Evolutionary conservation across 1,140 invertebrate species (phyloP).

Genomic region (Babylonia areolata): DNA sequence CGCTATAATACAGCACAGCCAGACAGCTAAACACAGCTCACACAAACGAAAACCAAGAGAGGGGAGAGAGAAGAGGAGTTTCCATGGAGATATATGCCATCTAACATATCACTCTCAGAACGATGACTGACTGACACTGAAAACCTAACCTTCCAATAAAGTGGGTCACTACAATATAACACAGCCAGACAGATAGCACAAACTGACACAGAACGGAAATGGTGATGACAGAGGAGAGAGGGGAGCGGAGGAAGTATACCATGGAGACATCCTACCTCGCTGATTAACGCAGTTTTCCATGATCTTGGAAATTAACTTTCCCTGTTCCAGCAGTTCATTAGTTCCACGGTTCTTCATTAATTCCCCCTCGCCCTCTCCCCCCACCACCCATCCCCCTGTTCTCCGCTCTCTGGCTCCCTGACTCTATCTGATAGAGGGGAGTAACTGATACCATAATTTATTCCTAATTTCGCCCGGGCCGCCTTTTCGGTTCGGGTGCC

Average conservation of each 20-base stretch:
- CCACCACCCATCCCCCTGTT: background rate
- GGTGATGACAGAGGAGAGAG: background rate
- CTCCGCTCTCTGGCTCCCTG: background rate
- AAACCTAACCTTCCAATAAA: too few relatives aligned
- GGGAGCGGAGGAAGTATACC: too few relatives aligned
- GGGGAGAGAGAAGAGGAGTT: too few relatives aligned
- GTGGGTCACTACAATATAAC: too few relatives aligned
- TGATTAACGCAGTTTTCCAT: background rate
- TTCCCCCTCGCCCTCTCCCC: background rate
- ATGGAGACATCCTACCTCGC: background rate
- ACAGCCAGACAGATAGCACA: background rate
- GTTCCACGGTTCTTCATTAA: background rate
- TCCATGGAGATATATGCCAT: too few relatives aligned
- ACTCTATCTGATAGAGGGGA: background rate
- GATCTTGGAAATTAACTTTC: background rate
- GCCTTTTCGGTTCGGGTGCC: background rate
- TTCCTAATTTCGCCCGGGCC: background rate
- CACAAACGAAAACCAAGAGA: too few relatives aligned
- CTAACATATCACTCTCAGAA: too few relatives aligned
- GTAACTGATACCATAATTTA: conserved; percentile 8
- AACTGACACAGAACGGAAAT: background rate
- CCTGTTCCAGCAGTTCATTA: background rate
- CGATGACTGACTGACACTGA: too few relatives aligned
- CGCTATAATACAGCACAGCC: too few relatives aligned
- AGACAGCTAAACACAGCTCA: too few relatives aligned